Base-by-base conservation (phyloP, 2,113 vertebrate species). In the Sterna hirundo region DNA sequence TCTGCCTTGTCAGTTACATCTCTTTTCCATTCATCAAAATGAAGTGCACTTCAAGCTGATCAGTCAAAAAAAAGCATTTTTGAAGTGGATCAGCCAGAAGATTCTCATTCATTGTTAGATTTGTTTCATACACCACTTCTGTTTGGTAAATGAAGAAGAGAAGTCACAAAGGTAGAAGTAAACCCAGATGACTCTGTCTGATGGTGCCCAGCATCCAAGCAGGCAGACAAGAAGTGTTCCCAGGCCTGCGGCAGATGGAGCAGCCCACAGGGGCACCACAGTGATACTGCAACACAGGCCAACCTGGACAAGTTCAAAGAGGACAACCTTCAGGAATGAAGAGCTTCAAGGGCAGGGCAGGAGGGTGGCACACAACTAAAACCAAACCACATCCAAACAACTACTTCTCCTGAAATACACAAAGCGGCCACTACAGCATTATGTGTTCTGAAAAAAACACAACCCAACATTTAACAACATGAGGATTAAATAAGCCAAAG, bases 61-160 rank as follows among this genome's bases (percentile, higher is more conserved):
- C 7, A 55, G 61, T 5, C 19, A 77, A 87, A 71, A 46, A 46
- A 26, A 19, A 36, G 6, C 5, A 9, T 8, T 61, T 89, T 17
- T 65, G 36, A 94, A 71, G 44, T 5, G 6, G 9, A 70, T 40
- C 55, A 70, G 19, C 36, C n/a, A 58, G 13, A 69, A 86, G 15
- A 72, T 34, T 77, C 29, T 80, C 32, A 52, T 18, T 75, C 47
- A 7, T 0, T 11, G 18, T 36, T 14, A 46, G 27, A 23, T 15
- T 62, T 8, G 1, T 27, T 94, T 72, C 47, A 54, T 32, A 19
- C 0, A 0, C 51, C 9, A 7, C 25, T 91, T 83, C 3, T 27
- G 14, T 66, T 51, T 60, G 6, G 34, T 64, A 69, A 92, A 55
- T 7, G 25, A 75, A 68, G 27, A 74, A 42, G 14, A 38, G 3